Conservation (phyloP, 2,113 vertebrate species). For the Dolichallabes microphthalmus region DNA sequence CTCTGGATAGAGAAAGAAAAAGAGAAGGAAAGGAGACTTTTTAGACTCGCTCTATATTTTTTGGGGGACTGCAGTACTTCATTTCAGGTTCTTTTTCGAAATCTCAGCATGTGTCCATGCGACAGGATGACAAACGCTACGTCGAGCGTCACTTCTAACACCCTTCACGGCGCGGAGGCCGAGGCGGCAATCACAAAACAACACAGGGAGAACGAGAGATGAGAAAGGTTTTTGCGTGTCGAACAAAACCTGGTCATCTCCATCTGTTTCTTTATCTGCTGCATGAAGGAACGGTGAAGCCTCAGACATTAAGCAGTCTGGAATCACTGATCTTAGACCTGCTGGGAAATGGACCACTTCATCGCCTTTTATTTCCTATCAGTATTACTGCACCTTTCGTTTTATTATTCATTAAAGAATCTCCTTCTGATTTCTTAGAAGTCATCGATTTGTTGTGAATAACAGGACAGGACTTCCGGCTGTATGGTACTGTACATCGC, state of each 20-base stretch:
- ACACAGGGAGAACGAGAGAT: background rate
- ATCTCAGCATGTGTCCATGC: background rate
- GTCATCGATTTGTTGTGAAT: background rate
- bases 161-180: background rate
- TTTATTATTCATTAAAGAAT: background rate
- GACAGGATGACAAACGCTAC: background rate
- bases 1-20: slow-evolving; percentile 72
- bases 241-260: slow-evolving; percentile 12
- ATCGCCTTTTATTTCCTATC: background rate
- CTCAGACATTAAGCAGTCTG: slow-evolving; percentile 28
- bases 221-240: slow-evolving; percentile 19
- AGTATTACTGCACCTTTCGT: background rate
- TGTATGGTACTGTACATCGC: no score
- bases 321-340: slow-evolving; percentile 8
- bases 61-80: background rate
- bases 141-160: background rate
- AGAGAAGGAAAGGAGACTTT: background rate
- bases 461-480: background rate
- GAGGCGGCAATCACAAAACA: background rate
- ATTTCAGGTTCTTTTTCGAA: background rate
- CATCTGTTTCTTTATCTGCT: background rate
- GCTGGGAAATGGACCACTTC: background rate
- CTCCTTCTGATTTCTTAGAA: background rate
- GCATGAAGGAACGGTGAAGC: slow-evolving; percentile 9
- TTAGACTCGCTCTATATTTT: background rate